Percentiles rank a stretch among this genome's conserved stretches.
These are phyloP conservation scores for Schizopygopsis malacanthus DNA, from an alignment of 2,797 vertebrate species.

Conservation along the genomic window DNA sequence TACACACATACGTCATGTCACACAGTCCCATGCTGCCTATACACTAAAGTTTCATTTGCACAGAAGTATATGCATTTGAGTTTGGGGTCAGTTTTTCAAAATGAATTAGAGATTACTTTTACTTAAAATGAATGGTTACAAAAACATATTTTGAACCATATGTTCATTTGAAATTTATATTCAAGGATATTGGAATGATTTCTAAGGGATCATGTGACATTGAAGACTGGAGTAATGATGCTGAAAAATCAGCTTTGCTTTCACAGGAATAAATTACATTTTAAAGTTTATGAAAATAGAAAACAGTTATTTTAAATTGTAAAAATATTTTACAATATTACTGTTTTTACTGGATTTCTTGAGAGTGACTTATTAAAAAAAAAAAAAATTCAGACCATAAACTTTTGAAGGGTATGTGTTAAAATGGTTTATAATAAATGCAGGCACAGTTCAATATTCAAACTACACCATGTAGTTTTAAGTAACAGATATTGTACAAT, in stretches of 20 bases:
- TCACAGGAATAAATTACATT: background rate
- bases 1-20: constrained; percentile 33
- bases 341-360: background rate
- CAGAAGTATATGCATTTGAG: background rate
- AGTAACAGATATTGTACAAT: background rate
- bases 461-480: background rate
- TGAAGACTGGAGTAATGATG: background rate
- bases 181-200: background rate
- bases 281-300: background rate
- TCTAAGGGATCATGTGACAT: background rate
- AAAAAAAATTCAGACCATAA: background rate
- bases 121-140: background rate
- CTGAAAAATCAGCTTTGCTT: background rate
- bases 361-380: background rate
- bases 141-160: background rate
- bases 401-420: background rate
- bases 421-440: background rate
- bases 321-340: background rate
- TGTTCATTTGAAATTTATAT: background rate
- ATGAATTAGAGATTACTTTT: background rate
- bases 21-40: background rate
- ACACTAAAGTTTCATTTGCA: background rate
- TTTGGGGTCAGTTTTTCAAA: background rate
- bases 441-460: background rate
- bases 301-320: background rate